phyloP scores from a whole-genome alignment of 2,797 vertebrate genomes.

The Spondyliosoma cantharus region DNA sequence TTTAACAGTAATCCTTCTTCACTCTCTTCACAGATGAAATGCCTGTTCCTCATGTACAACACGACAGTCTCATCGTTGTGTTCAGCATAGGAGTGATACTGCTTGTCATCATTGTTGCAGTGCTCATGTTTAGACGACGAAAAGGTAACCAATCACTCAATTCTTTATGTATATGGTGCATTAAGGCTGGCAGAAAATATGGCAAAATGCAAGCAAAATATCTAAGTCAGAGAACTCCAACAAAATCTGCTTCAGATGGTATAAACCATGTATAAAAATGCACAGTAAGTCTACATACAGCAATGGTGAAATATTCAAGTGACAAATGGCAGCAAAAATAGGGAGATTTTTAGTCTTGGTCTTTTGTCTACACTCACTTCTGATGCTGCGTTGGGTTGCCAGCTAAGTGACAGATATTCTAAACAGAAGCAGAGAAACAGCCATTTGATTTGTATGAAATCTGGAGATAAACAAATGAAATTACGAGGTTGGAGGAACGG shows the following conservation, averaged over 20 bases:
- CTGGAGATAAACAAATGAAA: too few species aligned
- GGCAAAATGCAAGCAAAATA: background rate
- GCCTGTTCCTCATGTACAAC: background rate
- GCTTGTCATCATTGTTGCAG: background rate
- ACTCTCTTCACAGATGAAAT: constrained; percentile 74
- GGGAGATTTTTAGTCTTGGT: too few species aligned
- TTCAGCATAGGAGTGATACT: constrained; percentile 33
- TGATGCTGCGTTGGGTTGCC: too few species aligned
- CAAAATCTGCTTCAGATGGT: background rate
- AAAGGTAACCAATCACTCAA: constrained; percentile 61
- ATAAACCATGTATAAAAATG: background rate
- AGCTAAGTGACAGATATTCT: too few species aligned
- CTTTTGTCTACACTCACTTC: too few species aligned
- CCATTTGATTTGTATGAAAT: too few species aligned
- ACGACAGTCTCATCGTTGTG: constrained; percentile 1
- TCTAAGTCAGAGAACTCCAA: background rate
- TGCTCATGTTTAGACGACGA: constrained; percentile 38
- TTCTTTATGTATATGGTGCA: background rate
- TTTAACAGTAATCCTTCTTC: background rate
- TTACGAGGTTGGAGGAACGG: too few species aligned
- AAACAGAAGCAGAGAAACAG: too few species aligned
- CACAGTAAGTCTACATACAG: background rate
- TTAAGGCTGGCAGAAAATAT: background rate
- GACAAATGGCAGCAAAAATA: background rate
- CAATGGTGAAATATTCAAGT: constrained; percentile 7